These are phyloP conservation scores for Andrena bicolor DNA, from an alignment of 2,888 invertebrate species.

Conservation along the genomic window DNA sequence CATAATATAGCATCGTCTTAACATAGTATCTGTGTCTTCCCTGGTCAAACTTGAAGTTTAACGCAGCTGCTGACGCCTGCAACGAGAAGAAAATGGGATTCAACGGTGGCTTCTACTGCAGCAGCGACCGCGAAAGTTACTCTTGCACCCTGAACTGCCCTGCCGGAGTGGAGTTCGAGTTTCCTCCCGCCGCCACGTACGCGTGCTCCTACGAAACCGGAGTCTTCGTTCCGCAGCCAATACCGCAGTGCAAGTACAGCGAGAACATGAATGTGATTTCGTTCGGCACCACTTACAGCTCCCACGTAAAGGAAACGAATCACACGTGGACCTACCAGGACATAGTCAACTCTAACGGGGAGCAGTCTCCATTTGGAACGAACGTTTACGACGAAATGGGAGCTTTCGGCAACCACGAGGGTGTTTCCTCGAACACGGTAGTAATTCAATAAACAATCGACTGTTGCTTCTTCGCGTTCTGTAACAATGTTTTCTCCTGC, in stretches of 20 bases:
- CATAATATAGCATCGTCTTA: no score
- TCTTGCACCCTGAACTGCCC: conserved; percentile 90
- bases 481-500: not conserved
- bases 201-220: conserved; percentile 89
- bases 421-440: conserved; percentile 30
- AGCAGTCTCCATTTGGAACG: conserved; percentile 3
- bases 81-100: conserved; percentile 89
- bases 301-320: conserved; percentile 67
- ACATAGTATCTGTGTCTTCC: not conserved
- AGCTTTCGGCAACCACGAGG: conserved; percentile 2
- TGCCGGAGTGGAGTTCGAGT: conserved; percentile 87
- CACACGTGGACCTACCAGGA: conserved; percentile 71
- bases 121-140: conserved; percentile 87
- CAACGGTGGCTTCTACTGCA: conserved; percentile 92
- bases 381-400: not conserved
- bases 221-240: conserved; percentile 88
- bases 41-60: not conserved
- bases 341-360: conserved; percentile 22
- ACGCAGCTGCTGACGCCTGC: conserved; percentile 87
- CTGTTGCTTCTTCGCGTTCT: not conserved
- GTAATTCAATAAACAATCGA: not conserved
- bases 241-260: conserved; percentile 91
- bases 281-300: conserved; percentile 63
- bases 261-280: conserved; percentile 75
- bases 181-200: conserved; percentile 88